phyloP scores from a whole-genome alignment of 2,888 invertebrate species.

The Drosophila rellima region DNA sequence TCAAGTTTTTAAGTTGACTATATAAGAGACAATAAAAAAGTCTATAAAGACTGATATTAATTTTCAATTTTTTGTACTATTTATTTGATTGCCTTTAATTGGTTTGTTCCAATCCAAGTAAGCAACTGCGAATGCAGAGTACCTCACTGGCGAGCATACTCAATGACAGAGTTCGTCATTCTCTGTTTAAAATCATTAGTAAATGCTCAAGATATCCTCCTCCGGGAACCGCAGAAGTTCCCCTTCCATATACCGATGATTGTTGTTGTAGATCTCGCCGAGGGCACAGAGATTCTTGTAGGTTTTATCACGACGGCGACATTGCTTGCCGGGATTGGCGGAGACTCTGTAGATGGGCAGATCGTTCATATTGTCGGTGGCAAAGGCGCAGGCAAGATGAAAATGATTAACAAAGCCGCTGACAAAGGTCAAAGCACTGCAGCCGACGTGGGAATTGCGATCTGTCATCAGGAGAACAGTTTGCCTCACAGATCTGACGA shows the following conservation, averaged over 20 bases:
- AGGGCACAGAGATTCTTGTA: constrained; percentile 44
- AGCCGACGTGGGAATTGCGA: constrained; percentile 58
- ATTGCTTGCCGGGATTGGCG: constrained; percentile 21
- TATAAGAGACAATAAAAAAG: too few relatives aligned
- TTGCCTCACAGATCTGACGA: constrained; percentile 20
- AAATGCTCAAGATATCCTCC: background rate
- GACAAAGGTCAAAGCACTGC: constrained; percentile 30
- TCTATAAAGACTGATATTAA: background rate
- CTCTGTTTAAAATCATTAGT: too few relatives aligned
- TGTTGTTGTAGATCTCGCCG: constrained; percentile 44
- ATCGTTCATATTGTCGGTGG: constrained; percentile 43
- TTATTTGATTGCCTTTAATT: background rate
- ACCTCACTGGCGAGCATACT: background rate
- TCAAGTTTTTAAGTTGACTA: too few relatives aligned
- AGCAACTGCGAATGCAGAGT: background rate
- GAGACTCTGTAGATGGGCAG: constrained; percentile 40
- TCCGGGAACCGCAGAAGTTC: constrained; percentile 19
- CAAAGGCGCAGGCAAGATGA: constrained; percentile 43
- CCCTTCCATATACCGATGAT: constrained; percentile 9
- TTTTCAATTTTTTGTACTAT: background rate
- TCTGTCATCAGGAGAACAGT: constrained; percentile 49
- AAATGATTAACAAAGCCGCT: constrained; percentile 7
- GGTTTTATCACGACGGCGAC: constrained; percentile 23
- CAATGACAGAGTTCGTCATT: too few relatives aligned
- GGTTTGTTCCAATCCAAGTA: background rate